Evolutionary conservation across 2,888 invertebrate genomes (phyloP).

Genomic region (Parnassius mnemosyne): DNA sequence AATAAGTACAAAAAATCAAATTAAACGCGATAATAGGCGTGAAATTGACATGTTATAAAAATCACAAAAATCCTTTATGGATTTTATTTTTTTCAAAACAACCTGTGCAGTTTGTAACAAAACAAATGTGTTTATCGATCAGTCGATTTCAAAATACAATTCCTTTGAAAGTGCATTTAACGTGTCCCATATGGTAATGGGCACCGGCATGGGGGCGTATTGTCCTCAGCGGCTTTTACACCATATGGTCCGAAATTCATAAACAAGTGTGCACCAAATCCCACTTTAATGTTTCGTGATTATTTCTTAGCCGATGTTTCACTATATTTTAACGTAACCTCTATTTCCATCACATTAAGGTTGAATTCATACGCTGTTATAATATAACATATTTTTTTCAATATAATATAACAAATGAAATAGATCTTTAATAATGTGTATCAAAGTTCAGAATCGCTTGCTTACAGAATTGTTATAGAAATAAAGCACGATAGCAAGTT

Average conservation of each 20-base stretch:
- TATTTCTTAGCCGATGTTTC: conserved; percentile 41
- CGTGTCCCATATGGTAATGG: conserved; percentile 75
- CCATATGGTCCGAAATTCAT: conserved; percentile 78
- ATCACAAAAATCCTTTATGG: too few species aligned
- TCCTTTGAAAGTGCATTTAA: conserved; percentile 76
- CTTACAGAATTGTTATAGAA: conserved; percentile 38
- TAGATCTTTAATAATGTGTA: conserved; percentile 26
- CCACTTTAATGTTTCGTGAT: conserved; percentile 60
- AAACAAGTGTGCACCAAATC: conserved; percentile 74
- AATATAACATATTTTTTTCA: conserved; percentile 4
- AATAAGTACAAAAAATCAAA: too few species aligned
- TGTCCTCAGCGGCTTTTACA: conserved; percentile 73
- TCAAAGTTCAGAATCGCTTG: conserved; percentile 36
- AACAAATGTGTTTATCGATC: conserved; percentile 10
- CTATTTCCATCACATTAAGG: conserved; percentile 34
- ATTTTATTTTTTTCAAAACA: too few species aligned
- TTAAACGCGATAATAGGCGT: too few species aligned
- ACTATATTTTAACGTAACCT: conserved; percentile 34
- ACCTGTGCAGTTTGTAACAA: too few species aligned
- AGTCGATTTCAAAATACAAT: conserved; percentile 49
- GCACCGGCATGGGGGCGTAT: conserved; percentile 68
- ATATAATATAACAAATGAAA: conserved; percentile 29
- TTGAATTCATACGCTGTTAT: conserved; percentile 23
- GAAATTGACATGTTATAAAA: too few species aligned
- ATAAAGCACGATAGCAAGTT: conserved; percentile 48